Conservation (phyloP, 2,888 invertebrate species). For the Gari tellinella region DNA sequence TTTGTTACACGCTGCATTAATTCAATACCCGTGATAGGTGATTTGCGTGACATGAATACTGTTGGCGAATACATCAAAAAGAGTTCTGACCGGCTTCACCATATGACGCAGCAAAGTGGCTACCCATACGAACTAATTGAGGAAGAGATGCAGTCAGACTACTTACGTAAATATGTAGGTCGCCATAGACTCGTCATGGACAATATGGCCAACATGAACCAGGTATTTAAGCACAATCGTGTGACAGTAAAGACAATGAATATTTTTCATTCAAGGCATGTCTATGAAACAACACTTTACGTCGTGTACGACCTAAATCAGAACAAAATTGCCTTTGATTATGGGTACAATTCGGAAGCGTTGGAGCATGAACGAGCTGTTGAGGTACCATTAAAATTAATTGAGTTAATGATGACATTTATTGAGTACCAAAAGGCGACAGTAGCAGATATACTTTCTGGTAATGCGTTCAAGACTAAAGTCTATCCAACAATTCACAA, state of each 20-base stretch:
- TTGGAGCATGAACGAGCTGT: slow-evolving; percentile 4
- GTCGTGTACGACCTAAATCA: slow-evolving; percentile 8
- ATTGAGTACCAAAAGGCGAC: background rate
- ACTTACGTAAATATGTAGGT: background rate
- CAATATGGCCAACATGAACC: slow-evolving; percentile 8
- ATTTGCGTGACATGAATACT: background rate
- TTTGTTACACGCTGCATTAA: slow-evolving; percentile 10
- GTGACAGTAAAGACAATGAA: slow-evolving; percentile 22
- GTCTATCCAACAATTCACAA: background rate
- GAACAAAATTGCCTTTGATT: slow-evolving; percentile 1
- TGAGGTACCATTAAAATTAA: background rate
- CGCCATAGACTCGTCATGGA: slow-evolving; percentile 10
- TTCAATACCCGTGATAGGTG: slow-evolving; percentile 4
- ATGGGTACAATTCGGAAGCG: slow-evolving; percentile 6
- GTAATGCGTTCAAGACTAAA: too few species aligned
- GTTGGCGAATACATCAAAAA: background rate
- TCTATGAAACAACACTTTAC: slow-evolving; percentile 26
- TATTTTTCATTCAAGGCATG: slow-evolving; percentile 26
- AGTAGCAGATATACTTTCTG: background rate
- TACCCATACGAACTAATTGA: slow-evolving; percentile 7
- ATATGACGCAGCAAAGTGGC: slow-evolving; percentile 4
- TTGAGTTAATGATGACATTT: background rate
- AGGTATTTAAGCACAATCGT: slow-evolving; percentile 22
- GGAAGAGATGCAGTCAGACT: background rate
- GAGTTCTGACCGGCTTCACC: background rate